Conservation (phyloP, 2,113 vertebrate species). For the Xyliphius kryptos region DNA sequence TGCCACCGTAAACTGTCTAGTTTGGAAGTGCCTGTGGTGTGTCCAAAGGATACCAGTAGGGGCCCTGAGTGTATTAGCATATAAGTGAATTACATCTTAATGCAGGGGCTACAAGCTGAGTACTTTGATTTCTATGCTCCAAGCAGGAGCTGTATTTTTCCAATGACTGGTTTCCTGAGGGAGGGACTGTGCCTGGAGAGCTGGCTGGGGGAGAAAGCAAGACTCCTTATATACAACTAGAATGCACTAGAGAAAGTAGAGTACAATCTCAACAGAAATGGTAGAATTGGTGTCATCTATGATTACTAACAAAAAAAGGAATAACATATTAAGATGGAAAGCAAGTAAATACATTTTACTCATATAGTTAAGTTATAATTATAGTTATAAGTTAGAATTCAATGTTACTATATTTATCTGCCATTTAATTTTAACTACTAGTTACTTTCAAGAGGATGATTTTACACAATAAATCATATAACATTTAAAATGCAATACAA, state of each 20-base stretch:
- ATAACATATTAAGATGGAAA: too few species aligned
- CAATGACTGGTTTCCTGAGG: slow-evolving; percentile 49
- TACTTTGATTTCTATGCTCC: slow-evolving; percentile 37
- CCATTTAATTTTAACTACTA: too few species aligned
- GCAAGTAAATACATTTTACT: too few species aligned
- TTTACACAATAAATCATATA: too few species aligned
- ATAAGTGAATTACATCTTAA: slow-evolving; percentile 60
- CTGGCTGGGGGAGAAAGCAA: slow-evolving; percentile 13
- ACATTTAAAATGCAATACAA: too few species aligned
- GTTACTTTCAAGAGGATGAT: too few species aligned
- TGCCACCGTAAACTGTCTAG: slow-evolving; percentile 23
- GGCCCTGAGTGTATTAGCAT: slow-evolving; percentile 59
- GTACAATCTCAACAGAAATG: too few species aligned
- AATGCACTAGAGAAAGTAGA: slow-evolving; percentile 20
- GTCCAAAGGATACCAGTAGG: slow-evolving; percentile 53
- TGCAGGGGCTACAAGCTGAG: slow-evolving; percentile 54
- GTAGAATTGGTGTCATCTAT: too few species aligned
- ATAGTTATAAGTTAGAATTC: too few species aligned
- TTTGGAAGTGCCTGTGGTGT: slow-evolving; percentile 62
- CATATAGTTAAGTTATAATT: too few species aligned
- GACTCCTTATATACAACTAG: slow-evolving; percentile 23
- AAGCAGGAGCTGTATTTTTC: slow-evolving; percentile 46
- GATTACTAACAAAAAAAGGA: too few species aligned
- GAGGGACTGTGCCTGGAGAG: slow-evolving; percentile 42
- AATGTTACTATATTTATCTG: too few species aligned